These are phyloP conservation scores for Nomia melanderi DNA, from an alignment of 1,140 invertebrate genomes.

Conservation along the genomic window DNA sequence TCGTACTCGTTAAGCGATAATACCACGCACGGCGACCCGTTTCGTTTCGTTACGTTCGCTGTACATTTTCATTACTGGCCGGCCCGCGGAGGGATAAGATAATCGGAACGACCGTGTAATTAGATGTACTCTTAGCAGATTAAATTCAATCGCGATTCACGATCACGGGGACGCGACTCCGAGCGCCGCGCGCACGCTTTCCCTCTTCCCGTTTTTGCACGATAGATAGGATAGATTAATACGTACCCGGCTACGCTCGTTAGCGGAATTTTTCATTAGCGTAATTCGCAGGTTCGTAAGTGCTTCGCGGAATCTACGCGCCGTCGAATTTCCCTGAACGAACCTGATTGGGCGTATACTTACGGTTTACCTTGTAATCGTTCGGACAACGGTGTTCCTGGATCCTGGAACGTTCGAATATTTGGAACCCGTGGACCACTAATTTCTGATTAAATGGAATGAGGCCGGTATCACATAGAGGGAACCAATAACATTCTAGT, in stretches of 20 bases:
- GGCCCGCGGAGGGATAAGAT: background rate
- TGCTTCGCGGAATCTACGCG: too few species aligned
- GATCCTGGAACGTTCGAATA: background rate
- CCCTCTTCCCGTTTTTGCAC: background rate
- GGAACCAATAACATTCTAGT: too few species aligned
- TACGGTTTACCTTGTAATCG: background rate
- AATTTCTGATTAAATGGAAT: background rate
- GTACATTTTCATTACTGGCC: background rate
- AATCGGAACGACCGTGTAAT: slow-evolving; percentile 22
- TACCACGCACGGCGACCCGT: background rate
- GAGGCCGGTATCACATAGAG: background rate
- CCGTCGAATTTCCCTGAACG: background rate
- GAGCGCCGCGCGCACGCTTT: too few species aligned
- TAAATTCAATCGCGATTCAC: slow-evolving; percentile 22
- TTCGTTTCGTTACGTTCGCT: background rate
- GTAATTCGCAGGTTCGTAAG: background rate
- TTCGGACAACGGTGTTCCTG: background rate
- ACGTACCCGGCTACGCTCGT: too few species aligned
- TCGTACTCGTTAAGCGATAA: slow-evolving; percentile 22
- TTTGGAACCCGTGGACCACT: background rate
- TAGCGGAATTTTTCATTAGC: slow-evolving; percentile 8
- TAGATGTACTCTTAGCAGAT: slow-evolving; percentile 19
- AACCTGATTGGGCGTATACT: background rate
- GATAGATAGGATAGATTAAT: too few species aligned
- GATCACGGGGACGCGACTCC: background rate